phyloP scores from a whole-genome alignment of 2,888 invertebrate genomes.

The Noctuana brunneofusca region DNA sequence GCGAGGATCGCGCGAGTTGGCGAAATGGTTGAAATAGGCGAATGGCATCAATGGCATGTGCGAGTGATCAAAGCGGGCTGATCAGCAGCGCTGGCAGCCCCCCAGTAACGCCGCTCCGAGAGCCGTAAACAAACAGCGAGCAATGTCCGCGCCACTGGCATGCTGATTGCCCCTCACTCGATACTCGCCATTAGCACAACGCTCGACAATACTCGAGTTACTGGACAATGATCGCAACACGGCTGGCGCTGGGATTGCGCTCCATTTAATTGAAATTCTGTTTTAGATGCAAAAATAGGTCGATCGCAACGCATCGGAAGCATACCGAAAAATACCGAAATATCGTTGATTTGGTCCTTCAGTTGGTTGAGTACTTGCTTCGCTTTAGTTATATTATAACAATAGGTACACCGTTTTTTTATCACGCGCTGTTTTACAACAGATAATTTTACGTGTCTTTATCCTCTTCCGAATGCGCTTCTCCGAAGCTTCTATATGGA shows the following conservation, averaged over 20 bases:
- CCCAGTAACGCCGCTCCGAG: neutral
- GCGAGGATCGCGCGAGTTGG: slow-evolving; percentile 8
- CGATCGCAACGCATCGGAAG: neutral
- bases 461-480: no score
- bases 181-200: slow-evolving; percentile 25
- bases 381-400: neutral
- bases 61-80: slow-evolving; percentile 22
- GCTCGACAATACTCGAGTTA: neutral
- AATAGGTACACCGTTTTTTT: no score
- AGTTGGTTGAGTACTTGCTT: neutral
- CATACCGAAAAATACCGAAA: no score
- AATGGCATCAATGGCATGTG: slow-evolving; percentile 21
- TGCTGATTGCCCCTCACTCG: slow-evolving; percentile 19
- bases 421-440: no score
- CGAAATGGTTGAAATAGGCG: slow-evolving; percentile 12
- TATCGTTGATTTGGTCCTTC: neutral
- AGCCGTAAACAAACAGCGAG: slow-evolving; percentile 13
- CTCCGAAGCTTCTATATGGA: no score
- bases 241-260: slow-evolving; percentile 10
- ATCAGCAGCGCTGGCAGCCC: neutral
- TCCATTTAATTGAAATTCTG: no score
- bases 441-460: no score
- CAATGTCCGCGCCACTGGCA: neutral
- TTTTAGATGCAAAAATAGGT: slow-evolving; percentile 25
- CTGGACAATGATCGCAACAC: slow-evolving; percentile 14